Evolutionary conservation across 1,140 invertebrate species (phyloP).

Genomic region (Neodiprion lecontei): DNA sequence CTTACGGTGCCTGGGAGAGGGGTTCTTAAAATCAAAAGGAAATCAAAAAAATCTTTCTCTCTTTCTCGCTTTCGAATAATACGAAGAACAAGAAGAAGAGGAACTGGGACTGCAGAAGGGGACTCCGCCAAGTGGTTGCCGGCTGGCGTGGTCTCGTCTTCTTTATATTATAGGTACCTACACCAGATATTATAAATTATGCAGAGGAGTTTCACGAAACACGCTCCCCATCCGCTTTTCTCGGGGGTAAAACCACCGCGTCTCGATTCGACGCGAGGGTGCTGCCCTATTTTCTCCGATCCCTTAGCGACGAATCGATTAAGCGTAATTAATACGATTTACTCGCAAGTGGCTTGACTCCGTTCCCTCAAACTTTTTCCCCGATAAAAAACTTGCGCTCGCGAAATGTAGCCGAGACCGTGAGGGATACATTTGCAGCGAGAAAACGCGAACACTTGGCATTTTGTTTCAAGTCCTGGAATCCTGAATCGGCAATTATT

Average conservation of each 20-base stretch:
- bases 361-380: not conserved
- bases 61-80: not conserved
- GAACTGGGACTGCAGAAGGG: not conserved
- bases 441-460: no score
- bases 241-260: not conserved
- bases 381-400: no score
- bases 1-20: not conserved
- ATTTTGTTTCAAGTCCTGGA: no score
- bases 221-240: not conserved
- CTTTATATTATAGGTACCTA: not conserved
- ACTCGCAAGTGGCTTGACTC: not conserved
- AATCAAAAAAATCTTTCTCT: not conserved
- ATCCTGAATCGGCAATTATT: no score
- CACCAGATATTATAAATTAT: not conserved
- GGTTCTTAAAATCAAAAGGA: conserved; percentile 7
- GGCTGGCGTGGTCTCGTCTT: not conserved
- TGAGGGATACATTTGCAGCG: no score
- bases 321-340: not conserved
- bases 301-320: conserved; percentile 1
- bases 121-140: not conserved
- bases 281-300: not conserved
- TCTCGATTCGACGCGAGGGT: not conserved
- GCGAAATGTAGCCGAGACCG: no score
- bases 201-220: not conserved
- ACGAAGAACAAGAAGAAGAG: not conserved